Evolutionary conservation across 2,113 vertebrate genomes (phyloP), one percentile per base, ranked within the genome.

Genomic region (Actenoides lindsayi): DNA sequence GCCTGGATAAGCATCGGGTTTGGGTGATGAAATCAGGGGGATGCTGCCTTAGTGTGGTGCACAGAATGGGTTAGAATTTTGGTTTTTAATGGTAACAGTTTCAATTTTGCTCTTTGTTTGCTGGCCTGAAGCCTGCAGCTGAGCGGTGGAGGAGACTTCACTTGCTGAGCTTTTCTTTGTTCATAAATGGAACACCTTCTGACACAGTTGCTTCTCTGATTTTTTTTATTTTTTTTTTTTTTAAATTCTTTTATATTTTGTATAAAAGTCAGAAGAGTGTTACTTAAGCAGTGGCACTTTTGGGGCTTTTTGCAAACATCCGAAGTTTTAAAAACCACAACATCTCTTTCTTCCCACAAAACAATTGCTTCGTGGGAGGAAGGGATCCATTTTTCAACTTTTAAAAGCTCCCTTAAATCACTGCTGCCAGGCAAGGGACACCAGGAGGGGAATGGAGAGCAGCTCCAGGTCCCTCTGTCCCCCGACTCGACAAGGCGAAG

Each of bases 401-500:
- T 28, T 48, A 60, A 82, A 94, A 87, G 44, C 39, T 73, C 7
- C 0, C 62, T 93, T 69, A 79, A 89, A 65, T 65, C 67, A 16
- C 24, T 56, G n/a, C 59, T 92, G 39, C 44, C 12, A 41, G 60
- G 20, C 56, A 65, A 16, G 31, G 17, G 23, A 59, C 5, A 35
- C 4, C 31, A 24, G 30, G 39, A 88, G 20, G 20, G 30, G 13
- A 89, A 27, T 2, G 2, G 27, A 64, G 39, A 86, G 27, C 53
- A 73, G 33, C 35, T 69, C 65, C 1, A 2, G 16, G 10, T 39
- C 50, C 19, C 14, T 51, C 74, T 44, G 7, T 39, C 16, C 37
- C 13, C 23, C 0, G 0, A 4, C 44, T 82, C 5, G 0, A 27
- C 0, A 2, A 60, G 27, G 25, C 1, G 11, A 35, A 81, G n/a